Percentiles rank a stretch among this genome's conserved stretches.
phyloP scores from a whole-genome alignment of 2,888 invertebrate species.

The Hydrotaea cyrtoneurina region DNA sequence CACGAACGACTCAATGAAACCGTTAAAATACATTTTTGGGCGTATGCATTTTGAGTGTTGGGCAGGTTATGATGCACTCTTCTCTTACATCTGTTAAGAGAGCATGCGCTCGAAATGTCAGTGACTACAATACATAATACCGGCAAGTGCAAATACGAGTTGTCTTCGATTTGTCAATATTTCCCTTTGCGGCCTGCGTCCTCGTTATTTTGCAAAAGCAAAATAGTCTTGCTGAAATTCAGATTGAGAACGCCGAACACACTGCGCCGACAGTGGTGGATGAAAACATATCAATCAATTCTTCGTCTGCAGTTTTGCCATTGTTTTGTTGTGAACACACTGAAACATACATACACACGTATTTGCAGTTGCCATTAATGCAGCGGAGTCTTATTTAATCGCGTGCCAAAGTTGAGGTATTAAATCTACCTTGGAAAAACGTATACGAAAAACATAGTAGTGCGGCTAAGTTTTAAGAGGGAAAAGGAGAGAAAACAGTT shows the following conservation, averaged over 20 bases:
- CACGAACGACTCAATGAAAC: not conserved
- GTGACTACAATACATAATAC: not conserved
- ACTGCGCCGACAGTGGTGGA: too few relatives aligned
- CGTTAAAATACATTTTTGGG: not conserved
- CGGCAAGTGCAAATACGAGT: not conserved
- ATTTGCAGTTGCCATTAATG: constrained; percentile 32
- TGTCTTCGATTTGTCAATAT: too few relatives aligned
- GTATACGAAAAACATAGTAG: not conserved
- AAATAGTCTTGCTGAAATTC: too few relatives aligned
- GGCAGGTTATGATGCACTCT: not conserved
- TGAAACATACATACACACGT: too few relatives aligned
- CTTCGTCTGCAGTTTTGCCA: not conserved
- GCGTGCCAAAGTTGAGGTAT: constrained; percentile 47
- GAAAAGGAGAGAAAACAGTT: not conserved
- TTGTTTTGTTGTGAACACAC: not conserved
- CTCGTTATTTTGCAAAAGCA: not conserved
- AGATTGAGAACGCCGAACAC: too few relatives aligned
- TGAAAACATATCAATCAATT: not conserved
- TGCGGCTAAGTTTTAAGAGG: not conserved
- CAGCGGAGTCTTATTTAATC: constrained; percentile 38
- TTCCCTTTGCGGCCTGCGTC: not conserved
- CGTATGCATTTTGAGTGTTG: not conserved
- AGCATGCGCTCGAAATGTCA: constrained; percentile 11
- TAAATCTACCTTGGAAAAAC: constrained; percentile 52
- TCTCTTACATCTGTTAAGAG: not conserved